These are phyloP conservation scores for Cydia pomonella DNA, from an alignment of 1,140 invertebrate genomes.

Conservation along the genomic window DNA sequence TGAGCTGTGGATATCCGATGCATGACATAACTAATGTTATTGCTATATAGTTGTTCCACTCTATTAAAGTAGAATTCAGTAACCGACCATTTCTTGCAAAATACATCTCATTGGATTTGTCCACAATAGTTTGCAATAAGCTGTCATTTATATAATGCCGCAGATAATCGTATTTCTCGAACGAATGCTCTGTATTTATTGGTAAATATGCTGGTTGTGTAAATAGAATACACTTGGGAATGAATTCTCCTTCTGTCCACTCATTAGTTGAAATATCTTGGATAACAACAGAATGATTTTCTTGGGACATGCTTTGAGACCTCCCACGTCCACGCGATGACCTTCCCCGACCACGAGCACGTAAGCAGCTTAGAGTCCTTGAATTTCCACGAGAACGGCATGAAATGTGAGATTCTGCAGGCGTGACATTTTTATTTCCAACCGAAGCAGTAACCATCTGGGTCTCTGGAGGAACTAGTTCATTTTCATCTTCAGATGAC, in stretches of 20 bases:
- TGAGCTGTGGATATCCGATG: conserved; percentile 11
- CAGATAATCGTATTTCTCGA: no score
- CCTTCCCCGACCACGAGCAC: not conserved
- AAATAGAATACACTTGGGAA: not conserved
- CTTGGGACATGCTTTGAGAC: not conserved
- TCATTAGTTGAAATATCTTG: no score
- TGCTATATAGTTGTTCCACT: conserved; percentile 23
- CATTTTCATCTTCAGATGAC: no score
- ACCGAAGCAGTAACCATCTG: no score
- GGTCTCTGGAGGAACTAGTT: no score
- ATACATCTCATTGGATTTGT: not conserved
- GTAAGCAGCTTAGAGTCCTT: not conserved
- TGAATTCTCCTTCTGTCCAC: not conserved
- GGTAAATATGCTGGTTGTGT: no score
- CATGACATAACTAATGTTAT: conserved; percentile 22
- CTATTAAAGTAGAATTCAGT: not conserved
- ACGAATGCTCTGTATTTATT: no score
- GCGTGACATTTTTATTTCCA: no score
- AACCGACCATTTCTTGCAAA: not conserved
- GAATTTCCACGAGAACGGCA: conserved; percentile 3
- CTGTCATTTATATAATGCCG: no score
- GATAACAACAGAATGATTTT: not conserved
- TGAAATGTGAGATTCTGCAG: no score
- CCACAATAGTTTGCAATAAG: no score
- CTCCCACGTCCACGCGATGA: not conserved